Conservation (phyloP, 2,797 vertebrate genomes). For the Podarcis lilfordi region DNA sequence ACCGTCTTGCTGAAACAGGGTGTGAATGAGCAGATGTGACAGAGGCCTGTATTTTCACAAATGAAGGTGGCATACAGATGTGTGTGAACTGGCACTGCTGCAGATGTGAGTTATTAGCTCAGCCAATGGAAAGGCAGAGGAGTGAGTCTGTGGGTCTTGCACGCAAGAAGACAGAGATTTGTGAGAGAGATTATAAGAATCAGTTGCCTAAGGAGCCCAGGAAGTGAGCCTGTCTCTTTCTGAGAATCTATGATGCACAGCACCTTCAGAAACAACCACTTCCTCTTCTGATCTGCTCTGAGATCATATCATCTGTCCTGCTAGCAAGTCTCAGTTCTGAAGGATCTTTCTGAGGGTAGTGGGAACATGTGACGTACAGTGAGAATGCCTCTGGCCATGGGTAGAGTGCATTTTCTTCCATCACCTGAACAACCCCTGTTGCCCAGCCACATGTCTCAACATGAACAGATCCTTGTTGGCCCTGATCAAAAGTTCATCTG, state of each 20-base stretch:
- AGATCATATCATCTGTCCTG: background rate
- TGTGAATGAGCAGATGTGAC: background rate
- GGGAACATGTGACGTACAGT: background rate
- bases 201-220: background rate
- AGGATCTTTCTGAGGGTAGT: background rate
- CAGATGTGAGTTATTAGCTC: background rate
- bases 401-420: background rate
- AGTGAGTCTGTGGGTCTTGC: background rate
- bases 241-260: background rate
- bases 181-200: background rate
- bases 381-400: background rate
- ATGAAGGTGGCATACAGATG: background rate
- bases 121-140: background rate
- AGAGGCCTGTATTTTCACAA: background rate
- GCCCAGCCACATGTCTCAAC: background rate
- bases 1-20: background rate
- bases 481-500: background rate
- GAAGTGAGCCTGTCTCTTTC: conserved; percentile 28
- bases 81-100: background rate
- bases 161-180: background rate
- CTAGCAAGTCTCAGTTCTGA: background rate
- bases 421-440: background rate
- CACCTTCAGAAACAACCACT: background rate
- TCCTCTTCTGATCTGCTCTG: conserved; percentile 7
- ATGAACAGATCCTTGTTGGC: background rate